A percentile compares a stretch with the other conserved stretches of the same genome.
Evolutionary conservation across 1,140 invertebrate species (phyloP).

Genomic region (Prorops nasuta): DNA sequence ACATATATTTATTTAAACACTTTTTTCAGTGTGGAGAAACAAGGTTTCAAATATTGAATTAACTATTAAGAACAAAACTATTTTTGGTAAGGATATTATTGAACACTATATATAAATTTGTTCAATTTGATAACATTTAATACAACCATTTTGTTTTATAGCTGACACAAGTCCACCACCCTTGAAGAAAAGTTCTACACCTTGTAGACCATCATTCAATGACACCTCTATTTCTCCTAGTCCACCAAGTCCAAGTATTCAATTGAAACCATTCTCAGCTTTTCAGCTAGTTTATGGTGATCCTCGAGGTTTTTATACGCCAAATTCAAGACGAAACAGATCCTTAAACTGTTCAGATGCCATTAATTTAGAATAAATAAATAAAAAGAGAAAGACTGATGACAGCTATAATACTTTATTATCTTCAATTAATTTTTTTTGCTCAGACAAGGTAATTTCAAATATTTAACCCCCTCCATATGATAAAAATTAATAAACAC

Average conservation of each 20-base stretch:
- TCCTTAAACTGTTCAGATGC: constrained; percentile 29
- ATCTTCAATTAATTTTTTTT: no score
- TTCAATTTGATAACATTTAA: neutral
- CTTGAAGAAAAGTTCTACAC: constrained; percentile 33
- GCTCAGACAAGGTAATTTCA: no score
- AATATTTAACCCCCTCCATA: no score
- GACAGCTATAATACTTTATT: no score
- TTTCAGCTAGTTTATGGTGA: constrained; percentile 46
- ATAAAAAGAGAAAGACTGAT: no score
- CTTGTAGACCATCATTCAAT: constrained; percentile 24
- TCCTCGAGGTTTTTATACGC: constrained; percentile 44
- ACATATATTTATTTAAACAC: constrained; percentile 4
- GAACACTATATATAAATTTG: constrained; percentile 1
- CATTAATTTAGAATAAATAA: no score
- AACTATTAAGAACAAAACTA: constrained; percentile 40
- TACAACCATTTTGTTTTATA: constrained; percentile 20
- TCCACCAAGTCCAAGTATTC: constrained; percentile 30
- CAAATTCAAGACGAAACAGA: constrained; percentile 41
- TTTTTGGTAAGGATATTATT: constrained; percentile 42
- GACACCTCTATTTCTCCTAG: constrained; percentile 32
- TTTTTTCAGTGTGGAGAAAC: constrained; percentile 45
- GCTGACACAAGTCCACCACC: constrained; percentile 49
- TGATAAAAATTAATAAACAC: no score
- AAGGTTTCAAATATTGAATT: constrained; percentile 43
- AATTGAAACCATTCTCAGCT: constrained; percentile 46